These are phyloP conservation scores for Zygaena filipendulae DNA, from an alignment of 2,888 invertebrate genomes.

Conservation along the genomic window DNA sequence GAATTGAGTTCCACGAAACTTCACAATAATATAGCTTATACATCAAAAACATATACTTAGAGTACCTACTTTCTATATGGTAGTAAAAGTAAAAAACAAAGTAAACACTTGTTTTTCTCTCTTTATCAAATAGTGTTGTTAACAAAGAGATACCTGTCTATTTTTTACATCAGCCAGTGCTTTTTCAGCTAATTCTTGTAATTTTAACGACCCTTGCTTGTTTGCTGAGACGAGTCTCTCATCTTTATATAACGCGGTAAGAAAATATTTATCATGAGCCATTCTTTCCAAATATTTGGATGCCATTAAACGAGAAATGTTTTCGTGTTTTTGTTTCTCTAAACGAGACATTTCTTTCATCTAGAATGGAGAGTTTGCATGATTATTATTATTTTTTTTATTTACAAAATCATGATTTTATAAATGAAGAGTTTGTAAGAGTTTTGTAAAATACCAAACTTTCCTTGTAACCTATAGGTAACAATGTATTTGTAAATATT, in stretches of 20 bases:
- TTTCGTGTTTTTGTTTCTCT: constrained; percentile 43
- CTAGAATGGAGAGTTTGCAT: constrained; percentile 22
- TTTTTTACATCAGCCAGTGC: constrained; percentile 48
- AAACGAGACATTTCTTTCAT: constrained; percentile 46
- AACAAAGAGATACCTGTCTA: constrained; percentile 39
- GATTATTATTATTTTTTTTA: neutral
- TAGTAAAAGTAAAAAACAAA: constrained; percentile 1
- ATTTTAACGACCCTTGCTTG: constrained; percentile 39
- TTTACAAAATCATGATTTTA: too few species aligned
- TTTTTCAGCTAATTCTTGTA: constrained; percentile 41
- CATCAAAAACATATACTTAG: too few species aligned
- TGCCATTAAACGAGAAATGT: constrained; percentile 53
- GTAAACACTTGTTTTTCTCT: too few species aligned
- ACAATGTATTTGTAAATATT: too few species aligned
- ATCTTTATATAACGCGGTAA: constrained; percentile 46
- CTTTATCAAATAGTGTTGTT: too few species aligned
- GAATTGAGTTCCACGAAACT: too few species aligned
- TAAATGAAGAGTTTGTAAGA: too few species aligned
- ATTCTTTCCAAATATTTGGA: constrained; percentile 59
- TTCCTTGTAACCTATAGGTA: too few species aligned
- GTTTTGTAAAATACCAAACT: too few species aligned
- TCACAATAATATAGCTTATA: too few species aligned
- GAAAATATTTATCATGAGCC: constrained; percentile 61
- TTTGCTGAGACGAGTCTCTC: constrained; percentile 51
- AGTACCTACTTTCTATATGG: too few species aligned